phyloP scores from a whole-genome alignment of 2,797 vertebrate genomes.

The Mycteria americana region DNA sequence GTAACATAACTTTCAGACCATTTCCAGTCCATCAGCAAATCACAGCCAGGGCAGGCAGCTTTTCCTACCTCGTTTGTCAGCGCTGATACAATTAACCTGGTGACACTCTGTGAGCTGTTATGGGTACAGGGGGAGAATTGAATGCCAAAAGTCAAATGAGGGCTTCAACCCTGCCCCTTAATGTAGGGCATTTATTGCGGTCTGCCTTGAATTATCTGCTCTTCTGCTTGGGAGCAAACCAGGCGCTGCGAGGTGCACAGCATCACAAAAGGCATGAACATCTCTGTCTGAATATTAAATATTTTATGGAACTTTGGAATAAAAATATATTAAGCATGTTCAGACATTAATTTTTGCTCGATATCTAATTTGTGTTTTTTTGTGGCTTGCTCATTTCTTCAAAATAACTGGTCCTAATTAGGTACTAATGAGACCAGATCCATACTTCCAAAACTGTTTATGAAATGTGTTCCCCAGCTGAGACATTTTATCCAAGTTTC shows the following conservation, averaged over 20 bases:
- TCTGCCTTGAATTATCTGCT: neutral
- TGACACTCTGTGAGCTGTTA: conserved; percentile 15
- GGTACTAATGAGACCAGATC: conserved; percentile 67
- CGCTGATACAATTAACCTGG: conserved; percentile 24
- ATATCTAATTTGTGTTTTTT: conserved; percentile 22
- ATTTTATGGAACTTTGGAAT: conserved; percentile 42
- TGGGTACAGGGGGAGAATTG: neutral
- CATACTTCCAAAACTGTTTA: conserved; percentile 65
- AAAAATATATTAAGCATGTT: conserved; percentile 50
- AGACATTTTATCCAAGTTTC: conserved; percentile 68
- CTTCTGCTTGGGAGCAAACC: neutral
- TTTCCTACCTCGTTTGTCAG: conserved; percentile 26
- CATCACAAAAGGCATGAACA: conserved; percentile 12
- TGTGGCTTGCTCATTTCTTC: conserved; percentile 66
- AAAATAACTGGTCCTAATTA: conserved; percentile 69
- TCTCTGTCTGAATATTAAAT: conserved; percentile 28
- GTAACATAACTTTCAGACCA: conserved; percentile 42
- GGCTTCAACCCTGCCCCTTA: neutral
- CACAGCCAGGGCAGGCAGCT: neutral
- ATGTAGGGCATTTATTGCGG: neutral
- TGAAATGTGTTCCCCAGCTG: conserved; percentile 65
- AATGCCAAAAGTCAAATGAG: conserved; percentile 36
- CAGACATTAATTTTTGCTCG: conserved; percentile 34
- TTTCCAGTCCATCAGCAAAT: conserved; percentile 36
- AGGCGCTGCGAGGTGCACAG: neutral